Percentiles rank a stretch among this genome's conserved stretches.
These are phyloP conservation scores for Halcyon senegalensis DNA, from an alignment of 2,113 vertebrate genomes.

Conservation along the genomic window DNA sequence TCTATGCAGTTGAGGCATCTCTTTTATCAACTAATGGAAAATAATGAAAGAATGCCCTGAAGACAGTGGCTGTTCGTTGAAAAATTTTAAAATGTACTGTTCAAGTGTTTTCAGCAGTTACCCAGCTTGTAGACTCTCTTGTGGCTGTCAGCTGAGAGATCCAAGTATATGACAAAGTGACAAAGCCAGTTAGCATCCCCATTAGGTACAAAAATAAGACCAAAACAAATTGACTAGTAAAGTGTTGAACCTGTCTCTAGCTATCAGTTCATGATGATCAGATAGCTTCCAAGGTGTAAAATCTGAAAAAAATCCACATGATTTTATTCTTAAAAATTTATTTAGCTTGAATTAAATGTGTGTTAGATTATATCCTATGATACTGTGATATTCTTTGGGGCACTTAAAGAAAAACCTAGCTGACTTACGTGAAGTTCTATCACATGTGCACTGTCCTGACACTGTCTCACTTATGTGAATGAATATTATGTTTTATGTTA, in stretches of 20 bases:
- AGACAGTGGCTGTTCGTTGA: neutral
- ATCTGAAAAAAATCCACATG: neutral
- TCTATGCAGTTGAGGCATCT: neutral
- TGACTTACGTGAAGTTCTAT: neutral
- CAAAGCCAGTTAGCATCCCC: neutral
- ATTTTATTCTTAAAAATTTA: neutral
- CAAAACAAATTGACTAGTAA: neutral
- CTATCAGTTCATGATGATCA: neutral
- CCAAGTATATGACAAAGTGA: neutral
- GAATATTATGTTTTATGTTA: neutral
- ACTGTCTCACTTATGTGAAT: neutral
- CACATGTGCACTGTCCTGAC: neutral
- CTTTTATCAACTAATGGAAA: neutral
- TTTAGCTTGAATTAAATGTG: neutral
- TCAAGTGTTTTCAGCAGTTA: constrained; percentile 1
- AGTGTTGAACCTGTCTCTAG: neutral
- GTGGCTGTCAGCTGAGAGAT: neutral
- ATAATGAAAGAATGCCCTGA: neutral
- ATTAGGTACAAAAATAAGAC: neutral
- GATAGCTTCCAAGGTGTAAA: neutral
- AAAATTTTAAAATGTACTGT: neutral
- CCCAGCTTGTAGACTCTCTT: neutral
- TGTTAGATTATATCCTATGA: neutral
- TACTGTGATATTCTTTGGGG: neutral
- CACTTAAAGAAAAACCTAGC: neutral